Base-by-base conservation (phyloP, 1,140 invertebrate species). In the Stegodyphus mimosarum region DNA sequence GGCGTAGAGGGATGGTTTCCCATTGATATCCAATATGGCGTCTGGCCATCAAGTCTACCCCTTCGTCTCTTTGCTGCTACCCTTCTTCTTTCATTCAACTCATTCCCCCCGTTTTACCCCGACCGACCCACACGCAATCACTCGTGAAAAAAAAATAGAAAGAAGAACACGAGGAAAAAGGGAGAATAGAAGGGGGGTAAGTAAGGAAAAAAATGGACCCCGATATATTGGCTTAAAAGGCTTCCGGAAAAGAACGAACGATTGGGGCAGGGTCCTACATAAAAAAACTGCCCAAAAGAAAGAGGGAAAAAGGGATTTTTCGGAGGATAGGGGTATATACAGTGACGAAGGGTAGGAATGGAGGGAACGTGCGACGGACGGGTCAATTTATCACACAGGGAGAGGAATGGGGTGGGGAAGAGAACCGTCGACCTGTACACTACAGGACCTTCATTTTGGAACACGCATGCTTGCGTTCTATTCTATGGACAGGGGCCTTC, bases 151-250 rank as follows among this genome's bases (percentile, higher is more conserved):
- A 83, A 72, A n/a, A 50, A 76, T 17, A 49, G 15, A 81, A 81
- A 81, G 48, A 48, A 13, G 66, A 66, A 66, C 48, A 83, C 51
- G 73, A 60, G 66, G 73, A 55, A 66, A 67, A 70, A 6, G 67
- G 67, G 70, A n/a, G 55, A 48, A 72, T 53, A 15, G 53, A 64
- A 53, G 50, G 9, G n/a, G 50, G n/a, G 49, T 73, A 13, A 1
- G 49, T 10, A 53, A 18, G 48, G n/a, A 73, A 81, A 81, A 80
- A 81, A 70, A 53, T 52, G 76, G 50, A 66, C 67, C 64, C 71
- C 81, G 63, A 84, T 84, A 83, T 83, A 84, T 84, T 84, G 81
- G 81, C 81, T 84, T 84, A 84, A 84, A 84, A 84, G 81, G 81
- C 81, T 84, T 84, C 81, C 81, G 81, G 73, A 84, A 70, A 76